Conservation (phyloP, 1,140 invertebrate genomes). For the Pygmarrhopalites habei region DNA sequence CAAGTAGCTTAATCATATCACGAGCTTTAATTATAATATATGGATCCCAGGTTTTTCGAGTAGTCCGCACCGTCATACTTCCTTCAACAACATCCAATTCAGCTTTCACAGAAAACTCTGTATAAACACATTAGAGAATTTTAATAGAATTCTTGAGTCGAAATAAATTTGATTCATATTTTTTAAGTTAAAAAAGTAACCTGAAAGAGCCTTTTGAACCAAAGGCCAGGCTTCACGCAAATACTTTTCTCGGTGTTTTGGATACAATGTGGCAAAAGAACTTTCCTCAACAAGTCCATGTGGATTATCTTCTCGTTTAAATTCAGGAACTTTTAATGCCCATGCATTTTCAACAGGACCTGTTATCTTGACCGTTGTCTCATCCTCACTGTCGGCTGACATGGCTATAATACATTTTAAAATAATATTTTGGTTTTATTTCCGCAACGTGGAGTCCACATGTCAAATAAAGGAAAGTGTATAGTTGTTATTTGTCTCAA, state of each 20-base stretch:
- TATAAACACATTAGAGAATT: slow-evolving; percentile 36
- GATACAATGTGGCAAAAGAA: slow-evolving; percentile 74
- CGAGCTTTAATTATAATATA: slow-evolving; percentile 94
- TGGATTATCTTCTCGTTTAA: slow-evolving; percentile 84
- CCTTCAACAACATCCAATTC: slow-evolving; percentile 94
- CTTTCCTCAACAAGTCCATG: slow-evolving; percentile 69
- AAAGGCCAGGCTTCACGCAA: slow-evolving; percentile 92
- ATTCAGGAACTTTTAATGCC: slow-evolving; percentile 80
- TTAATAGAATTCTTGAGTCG: not conserved
- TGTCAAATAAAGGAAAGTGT: too few species aligned
- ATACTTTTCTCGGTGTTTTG: slow-evolving; percentile 93
- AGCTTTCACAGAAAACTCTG: slow-evolving; percentile 71
- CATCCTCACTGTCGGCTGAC: slow-evolving; percentile 11
- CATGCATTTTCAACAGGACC: slow-evolving; percentile 71
- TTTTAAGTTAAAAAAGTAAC: slow-evolving; percentile 21
- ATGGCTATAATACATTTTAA: not conserved
- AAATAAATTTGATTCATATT: not conserved
- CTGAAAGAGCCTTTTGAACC: slow-evolving; percentile 70
- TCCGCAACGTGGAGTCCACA: too few species aligned
- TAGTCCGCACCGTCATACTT: slow-evolving; percentile 89
- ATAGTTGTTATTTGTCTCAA: too few species aligned
- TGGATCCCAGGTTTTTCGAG: slow-evolving; percentile 97
- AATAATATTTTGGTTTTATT: too few species aligned
- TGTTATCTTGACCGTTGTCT: not conserved
- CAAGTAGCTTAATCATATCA: slow-evolving; percentile 91